Evolutionary conservation across 1,140 invertebrate genomes (phyloP), one percentile per base, ranked within the genome.

Genomic region (Proales similis): DNA sequence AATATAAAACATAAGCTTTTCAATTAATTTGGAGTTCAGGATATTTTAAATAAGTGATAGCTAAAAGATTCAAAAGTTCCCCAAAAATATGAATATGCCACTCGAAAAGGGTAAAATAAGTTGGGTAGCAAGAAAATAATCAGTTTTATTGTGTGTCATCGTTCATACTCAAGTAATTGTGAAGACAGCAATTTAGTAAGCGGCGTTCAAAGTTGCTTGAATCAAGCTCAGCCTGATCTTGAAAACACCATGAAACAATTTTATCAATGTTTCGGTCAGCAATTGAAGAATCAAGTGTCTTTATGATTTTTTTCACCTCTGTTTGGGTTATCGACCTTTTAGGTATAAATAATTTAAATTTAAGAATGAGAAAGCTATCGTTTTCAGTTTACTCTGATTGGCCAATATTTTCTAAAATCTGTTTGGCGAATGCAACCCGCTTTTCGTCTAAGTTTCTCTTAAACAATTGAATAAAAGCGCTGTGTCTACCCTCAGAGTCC

Each of bases 241-340:
- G 26, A 26, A 57, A 43, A 39, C 51, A 57, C 51, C 51, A 57
- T 29, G 36, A 42, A 12, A 57, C 4, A 57, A 57, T 57, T 57
- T 42, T 57, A 9, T 57, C 51, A 24, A 57, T 42, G 14, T 17
- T 20, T 57, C 45, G 39, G 6, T 57, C 51, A 42, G 4, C n/a
- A 5, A 57, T 57, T 19, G 51, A 42, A 17, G 39, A 36, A 24
- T 57, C 51, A 32, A 42, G 9, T 29, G 17, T 42, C 6, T 4
- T 29, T 1, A 57, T 57, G 26, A 42, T 12, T 27, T 57, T 57
- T 42, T 29, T 24, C 11, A 57, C 33, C 29, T 57, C 51, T 14
- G 36, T 27, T 9, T 17, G 20, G 22, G 36, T 57, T 26, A 57
- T 57, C 19, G 29, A 4, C 39, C 48, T 53, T 32, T 30, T 27